phyloP scores from a whole-genome alignment of 2,797 vertebrate genomes.

The Sylvilagus floridanus region DNA sequence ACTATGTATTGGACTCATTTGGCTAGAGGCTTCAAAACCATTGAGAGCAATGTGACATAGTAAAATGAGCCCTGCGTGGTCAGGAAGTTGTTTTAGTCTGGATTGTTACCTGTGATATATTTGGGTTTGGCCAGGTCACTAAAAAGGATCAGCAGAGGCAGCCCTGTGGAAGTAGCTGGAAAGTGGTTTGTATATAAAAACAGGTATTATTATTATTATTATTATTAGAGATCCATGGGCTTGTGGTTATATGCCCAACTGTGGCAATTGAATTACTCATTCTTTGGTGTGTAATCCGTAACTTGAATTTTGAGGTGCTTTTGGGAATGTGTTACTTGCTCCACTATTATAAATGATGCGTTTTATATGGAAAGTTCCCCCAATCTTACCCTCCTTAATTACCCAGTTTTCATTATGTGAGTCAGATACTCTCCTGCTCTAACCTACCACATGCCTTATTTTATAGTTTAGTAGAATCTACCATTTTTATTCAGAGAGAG shows the following conservation, averaged over 20 bases:
- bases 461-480: neutral
- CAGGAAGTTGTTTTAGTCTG: conserved; percentile 16
- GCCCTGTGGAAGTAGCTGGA: neutral
- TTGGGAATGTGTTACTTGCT: neutral
- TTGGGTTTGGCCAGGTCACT: neutral
- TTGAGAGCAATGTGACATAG: neutral
- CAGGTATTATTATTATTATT: neutral
- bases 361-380: neutral
- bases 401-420: neutral
- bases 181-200: conserved; percentile 39
- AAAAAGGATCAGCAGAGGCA: conserved; percentile 4
- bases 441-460: neutral
- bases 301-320: conserved; percentile 26
- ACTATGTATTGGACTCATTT: neutral
- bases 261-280: neutral
- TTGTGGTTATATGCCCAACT: neutral
- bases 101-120: neutral
- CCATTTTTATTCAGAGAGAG: neutral
- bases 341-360: neutral
- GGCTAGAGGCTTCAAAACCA: neutral
- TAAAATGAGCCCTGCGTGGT: neutral
- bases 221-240: neutral
- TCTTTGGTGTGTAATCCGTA: neutral
- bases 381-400: neutral
- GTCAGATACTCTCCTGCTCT: neutral